These are phyloP conservation scores for Morpho deidamia DNA, from an alignment of 2,888 invertebrate species.

Conservation along the genomic window DNA sequence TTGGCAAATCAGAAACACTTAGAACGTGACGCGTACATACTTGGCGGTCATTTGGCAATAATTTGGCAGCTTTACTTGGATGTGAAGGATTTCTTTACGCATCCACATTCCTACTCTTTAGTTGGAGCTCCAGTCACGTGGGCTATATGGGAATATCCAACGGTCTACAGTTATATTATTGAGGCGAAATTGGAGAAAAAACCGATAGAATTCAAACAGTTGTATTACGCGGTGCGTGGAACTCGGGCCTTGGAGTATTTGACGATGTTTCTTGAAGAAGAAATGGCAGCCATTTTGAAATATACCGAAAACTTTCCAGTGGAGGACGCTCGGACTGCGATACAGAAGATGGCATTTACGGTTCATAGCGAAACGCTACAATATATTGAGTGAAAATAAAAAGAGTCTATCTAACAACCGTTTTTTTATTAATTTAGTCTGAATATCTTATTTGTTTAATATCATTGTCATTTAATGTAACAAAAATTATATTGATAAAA, in stretches of 20 bases:
- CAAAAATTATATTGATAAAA: too few species aligned
- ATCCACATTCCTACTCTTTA: conserved; percentile 60
- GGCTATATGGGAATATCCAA: conserved; percentile 66
- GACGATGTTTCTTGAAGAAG: conserved; percentile 49
- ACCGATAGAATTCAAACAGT: conserved; percentile 51
- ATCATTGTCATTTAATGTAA: neutral
- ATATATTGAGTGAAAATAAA: conserved; percentile 52
- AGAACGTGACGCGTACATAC: conserved; percentile 55
- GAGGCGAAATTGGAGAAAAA: conserved; percentile 48
- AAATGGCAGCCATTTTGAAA: conserved; percentile 50
- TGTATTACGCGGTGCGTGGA: conserved; percentile 56
- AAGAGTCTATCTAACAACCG: too few species aligned
- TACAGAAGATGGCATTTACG: conserved; percentile 65
- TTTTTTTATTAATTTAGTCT: too few species aligned
- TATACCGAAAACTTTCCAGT: conserved; percentile 53
- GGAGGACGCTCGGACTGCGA: conserved; percentile 51
- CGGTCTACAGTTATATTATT: conserved; percentile 52
- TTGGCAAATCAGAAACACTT: conserved; percentile 42
- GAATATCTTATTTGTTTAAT: too few species aligned
- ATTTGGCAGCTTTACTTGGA: conserved; percentile 68
- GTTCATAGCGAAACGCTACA: conserved; percentile 54
- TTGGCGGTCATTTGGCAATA: conserved; percentile 62
- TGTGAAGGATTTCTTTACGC: conserved; percentile 63
- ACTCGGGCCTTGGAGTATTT: conserved; percentile 62
- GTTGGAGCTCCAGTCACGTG: conserved; percentile 58